Evolutionary conservation across 1,140 invertebrate genomes (phyloP).

Genomic region (Melanaphis sacchari): DNA sequence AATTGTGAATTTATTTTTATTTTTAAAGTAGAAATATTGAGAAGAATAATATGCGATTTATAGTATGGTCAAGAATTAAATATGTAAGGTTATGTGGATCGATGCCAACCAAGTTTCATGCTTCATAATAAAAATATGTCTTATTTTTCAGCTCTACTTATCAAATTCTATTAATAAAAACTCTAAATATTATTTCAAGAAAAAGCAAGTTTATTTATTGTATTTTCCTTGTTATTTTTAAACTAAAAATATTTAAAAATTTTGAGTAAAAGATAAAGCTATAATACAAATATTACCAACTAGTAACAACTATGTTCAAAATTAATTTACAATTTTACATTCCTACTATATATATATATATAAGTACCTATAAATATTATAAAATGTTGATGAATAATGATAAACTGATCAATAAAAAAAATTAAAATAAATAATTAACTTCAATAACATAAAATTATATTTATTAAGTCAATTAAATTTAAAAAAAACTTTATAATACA

Average conservation of each 20-base stretch:
- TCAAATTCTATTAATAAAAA: conserved; percentile 22
- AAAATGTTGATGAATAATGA: neutral
- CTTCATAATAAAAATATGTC: conserved; percentile 13
- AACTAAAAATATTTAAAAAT: neutral
- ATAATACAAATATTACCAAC: neutral
- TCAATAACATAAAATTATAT: too few relatives aligned
- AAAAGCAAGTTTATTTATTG: neutral
- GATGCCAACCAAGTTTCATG: conserved; percentile 38
- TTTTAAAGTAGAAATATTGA: neutral
- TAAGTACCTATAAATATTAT: neutral
- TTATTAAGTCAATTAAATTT: too few relatives aligned
- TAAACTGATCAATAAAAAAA: neutral
- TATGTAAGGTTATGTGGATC: conserved; percentile 19
- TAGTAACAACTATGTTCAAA: neutral
- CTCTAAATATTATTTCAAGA: conserved; percentile 27
- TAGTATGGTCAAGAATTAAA: conserved; percentile 12
- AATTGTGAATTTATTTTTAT: neutral
- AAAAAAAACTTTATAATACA: neutral
- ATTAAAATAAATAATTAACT: neutral
- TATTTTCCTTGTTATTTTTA: neutral
- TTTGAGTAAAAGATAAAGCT: neutral
- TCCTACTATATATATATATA: neutral
- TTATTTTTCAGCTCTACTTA: conserved; percentile 15
- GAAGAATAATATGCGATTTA: conserved; percentile 1
- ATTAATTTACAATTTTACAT: neutral